Conservation (phyloP, 64 coral and sea anemone genomes). For the Stichodactyla mertensii region DNA sequence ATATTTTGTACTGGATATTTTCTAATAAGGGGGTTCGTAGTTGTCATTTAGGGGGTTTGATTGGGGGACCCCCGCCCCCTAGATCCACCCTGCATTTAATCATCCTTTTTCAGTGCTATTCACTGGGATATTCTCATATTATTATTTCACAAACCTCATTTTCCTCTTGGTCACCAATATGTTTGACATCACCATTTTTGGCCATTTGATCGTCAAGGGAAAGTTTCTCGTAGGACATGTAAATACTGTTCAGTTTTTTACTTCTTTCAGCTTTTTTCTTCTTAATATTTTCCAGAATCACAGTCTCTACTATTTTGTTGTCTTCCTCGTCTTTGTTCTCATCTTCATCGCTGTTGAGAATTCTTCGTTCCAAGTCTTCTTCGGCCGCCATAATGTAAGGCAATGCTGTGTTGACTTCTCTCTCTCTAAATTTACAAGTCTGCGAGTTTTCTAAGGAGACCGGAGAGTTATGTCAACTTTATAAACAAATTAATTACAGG, state of each 20-base stretch:
- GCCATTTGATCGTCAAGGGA: neutral
- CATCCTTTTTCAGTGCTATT: too few relatives aligned
- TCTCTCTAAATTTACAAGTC: neutral
- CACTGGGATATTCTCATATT: too few relatives aligned
- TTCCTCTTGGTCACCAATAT: neutral
- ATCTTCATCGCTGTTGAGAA: neutral
- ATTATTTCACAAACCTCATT: neutral
- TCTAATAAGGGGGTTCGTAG: too few relatives aligned
- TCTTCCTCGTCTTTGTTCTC: neutral
- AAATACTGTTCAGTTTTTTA: neutral
- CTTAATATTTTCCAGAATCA: neutral
- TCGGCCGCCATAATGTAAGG: neutral
- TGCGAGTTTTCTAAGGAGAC: too few relatives aligned
- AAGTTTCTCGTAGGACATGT: constrained; percentile 24
- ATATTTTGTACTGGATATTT: too few relatives aligned
- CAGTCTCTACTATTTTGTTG: neutral
- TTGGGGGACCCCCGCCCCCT: too few relatives aligned
- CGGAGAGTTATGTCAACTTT: too few relatives aligned
- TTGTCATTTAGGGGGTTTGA: too few relatives aligned
- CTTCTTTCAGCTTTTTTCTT: constrained; percentile 16
- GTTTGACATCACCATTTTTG: neutral
- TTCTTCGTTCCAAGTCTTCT: neutral
- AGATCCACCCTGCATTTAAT: too few relatives aligned
- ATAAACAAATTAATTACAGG: too few relatives aligned
- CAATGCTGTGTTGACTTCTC: neutral